Base-by-base conservation (phyloP, 2,113 vertebrate species). In the Saguinus midas region DNA sequence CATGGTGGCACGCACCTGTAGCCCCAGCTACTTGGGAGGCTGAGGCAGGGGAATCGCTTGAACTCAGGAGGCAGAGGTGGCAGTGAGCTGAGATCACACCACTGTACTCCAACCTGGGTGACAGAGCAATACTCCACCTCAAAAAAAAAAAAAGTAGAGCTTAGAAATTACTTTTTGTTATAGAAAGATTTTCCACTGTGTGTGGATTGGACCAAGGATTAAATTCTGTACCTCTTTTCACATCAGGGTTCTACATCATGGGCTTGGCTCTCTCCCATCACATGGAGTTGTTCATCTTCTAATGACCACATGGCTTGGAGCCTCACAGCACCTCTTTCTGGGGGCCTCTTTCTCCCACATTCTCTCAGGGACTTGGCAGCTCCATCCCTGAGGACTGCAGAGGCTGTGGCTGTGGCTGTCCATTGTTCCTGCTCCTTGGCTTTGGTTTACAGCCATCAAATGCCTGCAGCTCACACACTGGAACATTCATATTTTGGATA, bases 241-340 rank as follows among this genome's bases (percentile, higher is more conserved):
- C 17, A 4, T n/a, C 14, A 3, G 1, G 12, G 35, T 35, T 29
- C 32, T 40, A n/a, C 3, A 1, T 48, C 3, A 0, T 1, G 3
- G 10, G 37, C n/a, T 14, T 52, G 50, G 37, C 55, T 13, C 68
- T 16, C 29, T n/a, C 8, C 52, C 1, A 0, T 4, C 18, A 23
- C 9, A 0, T 3, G 1, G 3, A 11, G 0, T 18, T 12, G 37
- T 8, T 10, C 23, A 18, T 29, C 45, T 1, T 20, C 20, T 29
- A 4, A 11, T 0, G 9, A 1, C 17, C n/a, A 4, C 4, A 2
- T 6, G 37, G 4, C 70, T 3, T 3, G 6, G 55, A 25, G 18
- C 8, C 61, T 8, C 32, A 9, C 32, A 8, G 2, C 57, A 6
- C 6, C 8, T 1, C 0, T 17, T 0, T 1, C 73, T 18, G 2